A percentile compares a stretch with the other conserved stretches of the same genome.
Evolutionary conservation across 2,888 invertebrate species (phyloP).

Genomic region (Caenorhabditis sp.): DNA sequence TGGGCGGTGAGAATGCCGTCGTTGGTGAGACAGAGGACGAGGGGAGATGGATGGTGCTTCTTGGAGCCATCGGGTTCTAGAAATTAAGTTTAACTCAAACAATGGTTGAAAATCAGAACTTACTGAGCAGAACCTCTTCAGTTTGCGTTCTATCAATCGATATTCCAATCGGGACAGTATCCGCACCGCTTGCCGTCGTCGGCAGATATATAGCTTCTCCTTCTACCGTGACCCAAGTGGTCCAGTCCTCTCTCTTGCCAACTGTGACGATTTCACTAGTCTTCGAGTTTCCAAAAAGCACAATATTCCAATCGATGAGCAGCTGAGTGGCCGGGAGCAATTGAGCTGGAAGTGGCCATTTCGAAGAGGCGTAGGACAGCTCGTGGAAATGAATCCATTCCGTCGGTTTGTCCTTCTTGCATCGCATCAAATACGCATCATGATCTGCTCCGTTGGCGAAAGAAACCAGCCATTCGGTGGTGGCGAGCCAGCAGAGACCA

Average conservation of each 20-base stretch:
- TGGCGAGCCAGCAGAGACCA: conserved; percentile 77
- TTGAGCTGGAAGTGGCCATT: conserved; percentile 34
- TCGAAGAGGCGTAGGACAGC: conserved; percentile 50
- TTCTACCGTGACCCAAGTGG: conserved; percentile 67
- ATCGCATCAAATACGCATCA: conserved; percentile 57
- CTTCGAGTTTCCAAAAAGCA: conserved; percentile 62
- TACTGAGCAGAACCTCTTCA: conserved; percentile 46
- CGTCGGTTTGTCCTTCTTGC: conserved; percentile 65
- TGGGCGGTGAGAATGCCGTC: conserved; percentile 68
- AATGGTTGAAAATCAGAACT: neutral
- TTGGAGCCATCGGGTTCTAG: conserved; percentile 41
- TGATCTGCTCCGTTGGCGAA: conserved; percentile 43
- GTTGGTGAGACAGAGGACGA: conserved; percentile 61
- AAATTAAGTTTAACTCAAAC: neutral
- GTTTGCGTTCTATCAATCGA: conserved; percentile 67
- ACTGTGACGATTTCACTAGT: conserved; percentile 60
- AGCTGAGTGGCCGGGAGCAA: conserved; percentile 51
- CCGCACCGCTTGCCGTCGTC: conserved; percentile 47
- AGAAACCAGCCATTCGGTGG: conserved; percentile 77
- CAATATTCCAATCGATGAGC: conserved; percentile 66
- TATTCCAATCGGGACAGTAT: conserved; percentile 73
- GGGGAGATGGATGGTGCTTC: conserved; percentile 59
- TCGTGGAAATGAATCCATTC: conserved; percentile 65
- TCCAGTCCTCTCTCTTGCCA: conserved; percentile 66
- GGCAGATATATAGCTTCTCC: conserved; percentile 67